Evolutionary conservation across 2,797 vertebrate genomes (phyloP).

Genomic region (Cyprinodon diabolis): DNA sequence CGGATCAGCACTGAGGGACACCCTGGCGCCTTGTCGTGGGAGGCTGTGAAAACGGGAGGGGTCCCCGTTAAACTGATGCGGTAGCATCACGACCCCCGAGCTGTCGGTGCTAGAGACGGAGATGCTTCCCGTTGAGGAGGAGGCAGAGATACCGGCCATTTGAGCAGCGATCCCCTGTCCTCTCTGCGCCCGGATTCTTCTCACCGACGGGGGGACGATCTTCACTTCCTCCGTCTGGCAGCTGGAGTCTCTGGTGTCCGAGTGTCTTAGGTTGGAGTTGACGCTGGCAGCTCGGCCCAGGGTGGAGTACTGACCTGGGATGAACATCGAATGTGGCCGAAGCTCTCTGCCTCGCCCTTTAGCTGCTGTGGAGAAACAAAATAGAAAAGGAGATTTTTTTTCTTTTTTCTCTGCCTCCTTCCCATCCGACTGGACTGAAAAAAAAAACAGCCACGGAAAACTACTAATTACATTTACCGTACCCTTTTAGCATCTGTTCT

Average conservation of each 20-base stretch:
- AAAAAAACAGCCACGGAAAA: conserved; percentile 59
- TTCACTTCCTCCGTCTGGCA: conserved; percentile 95
- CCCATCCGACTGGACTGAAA: conserved; percentile 36
- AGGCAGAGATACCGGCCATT: conserved; percentile 90
- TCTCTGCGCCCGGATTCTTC: conserved; percentile 93
- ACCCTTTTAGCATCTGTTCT: conserved; percentile 68
- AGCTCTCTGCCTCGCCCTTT: conserved; percentile 83
- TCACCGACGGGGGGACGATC: conserved; percentile 93
- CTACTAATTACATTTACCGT: conserved; percentile 76
- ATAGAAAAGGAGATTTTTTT: conserved; percentile 18
- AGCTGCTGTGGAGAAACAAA: conserved; percentile 66
- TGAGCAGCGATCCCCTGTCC: conserved; percentile 96
- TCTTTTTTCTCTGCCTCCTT: conserved; percentile 22
- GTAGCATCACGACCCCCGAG: conserved; percentile 78
- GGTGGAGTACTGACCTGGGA: conserved; percentile 89
- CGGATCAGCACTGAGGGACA: conserved; percentile 85
- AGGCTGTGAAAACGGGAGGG: conserved; percentile 91
- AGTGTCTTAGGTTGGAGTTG: conserved; percentile 77
- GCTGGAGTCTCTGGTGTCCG: conserved; percentile 89
- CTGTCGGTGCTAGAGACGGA: conserved; percentile 83
- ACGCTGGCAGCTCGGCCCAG: conserved; percentile 86
- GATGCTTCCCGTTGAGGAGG: conserved; percentile 89
- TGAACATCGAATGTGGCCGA: conserved; percentile 87
- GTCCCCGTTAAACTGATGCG: conserved; percentile 80
- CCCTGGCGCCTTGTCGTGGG: conserved; percentile 86